Evolutionary conservation across 23 tunicate species (phyloP).

Genomic region (Trididemnum clinides): DNA sequence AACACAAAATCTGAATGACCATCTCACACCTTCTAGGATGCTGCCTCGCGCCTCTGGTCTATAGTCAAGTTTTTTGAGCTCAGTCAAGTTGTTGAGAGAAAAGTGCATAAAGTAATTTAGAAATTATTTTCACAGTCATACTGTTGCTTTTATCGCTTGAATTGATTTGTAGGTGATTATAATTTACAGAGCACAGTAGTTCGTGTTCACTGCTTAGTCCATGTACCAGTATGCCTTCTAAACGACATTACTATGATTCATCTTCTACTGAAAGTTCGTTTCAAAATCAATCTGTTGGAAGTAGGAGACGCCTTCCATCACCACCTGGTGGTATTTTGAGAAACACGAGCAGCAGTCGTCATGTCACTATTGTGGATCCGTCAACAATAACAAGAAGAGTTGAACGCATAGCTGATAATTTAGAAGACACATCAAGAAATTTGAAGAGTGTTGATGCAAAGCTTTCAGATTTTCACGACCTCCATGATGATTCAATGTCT

Average conservation of each 20-base stretch:
- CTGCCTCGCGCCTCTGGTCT: too few relatives aligned
- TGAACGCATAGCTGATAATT: constrained; percentile 80
- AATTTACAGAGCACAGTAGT: too few relatives aligned
- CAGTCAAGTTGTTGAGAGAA: too few relatives aligned
- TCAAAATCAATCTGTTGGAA: constrained; percentile 25
- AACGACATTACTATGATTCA: constrained; percentile 48
- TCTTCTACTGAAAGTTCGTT: constrained; percentile 75
- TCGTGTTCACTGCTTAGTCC: too few relatives aligned
- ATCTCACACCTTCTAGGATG: too few relatives aligned
- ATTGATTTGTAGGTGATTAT: too few relatives aligned
- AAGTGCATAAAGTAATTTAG: too few relatives aligned
- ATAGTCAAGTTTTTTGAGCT: too few relatives aligned
- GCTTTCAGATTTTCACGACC: constrained; percentile 56
- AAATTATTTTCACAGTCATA: too few relatives aligned
- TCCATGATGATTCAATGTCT: constrained; percentile 93
- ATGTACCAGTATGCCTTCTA: too few relatives aligned
- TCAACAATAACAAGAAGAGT: constrained; percentile 57
- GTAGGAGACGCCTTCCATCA: constrained; percentile 70
- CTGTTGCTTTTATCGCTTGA: too few relatives aligned
- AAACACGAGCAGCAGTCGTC: constrained; percentile 41
- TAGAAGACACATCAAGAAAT: constrained; percentile 81
- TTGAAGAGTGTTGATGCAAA: constrained; percentile 67
- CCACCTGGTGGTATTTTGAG: constrained; percentile 83
- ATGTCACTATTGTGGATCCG: constrained; percentile 93
- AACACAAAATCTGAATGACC: too few relatives aligned